Base-by-base conservation (phyloP, 1,140 invertebrate genomes). In the Leptinotarsa lineolata region DNA sequence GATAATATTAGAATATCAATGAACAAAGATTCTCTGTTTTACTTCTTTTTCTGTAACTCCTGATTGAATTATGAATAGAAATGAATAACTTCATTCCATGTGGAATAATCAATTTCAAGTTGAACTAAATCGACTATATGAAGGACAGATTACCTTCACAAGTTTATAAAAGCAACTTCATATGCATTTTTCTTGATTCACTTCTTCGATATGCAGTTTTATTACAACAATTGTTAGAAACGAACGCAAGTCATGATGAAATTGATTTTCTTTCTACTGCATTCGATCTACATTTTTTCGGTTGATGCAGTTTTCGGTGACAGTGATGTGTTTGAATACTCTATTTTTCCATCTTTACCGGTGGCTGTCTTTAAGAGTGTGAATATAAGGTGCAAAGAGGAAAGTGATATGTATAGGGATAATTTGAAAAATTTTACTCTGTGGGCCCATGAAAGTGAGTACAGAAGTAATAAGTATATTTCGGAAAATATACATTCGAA, bases 401-500 rank as follows among this genome's bases (percentile, higher is more conserved):
- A 81, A 22, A 81, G 80, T 74, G 76, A 79, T 54, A 58, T 76
- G 45, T 80, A 79, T 72, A 66, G 76, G 59, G 72, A 80, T 68
- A 78, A 74, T 75, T 73, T 81, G 72, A 80, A 76, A 39, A 81
- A 81, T 73, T 76, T 77, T 58, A 79, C 79, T 12, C 46, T 81
- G 39, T 81, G 80, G 80, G 80, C 80, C 3, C 75, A 79, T 70
- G 79, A 81, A 73, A 81, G 80, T 81, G 76, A 74, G 76, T 78
- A 71, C 30, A 39, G 30, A 39, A 39, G 8, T 39, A 11, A 39
- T 39, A 39, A 39, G 1, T 11, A 39, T 39, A 39, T 73, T 16
- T 61, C 30, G 11, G 30, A 39, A 39, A 39, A 39, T 39, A 11
- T 11, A 39, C 30, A 39, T 30, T 30, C 30, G 2, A 59, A 16